Base-by-base conservation (phyloP, 2,113 vertebrate genomes). In the Pseudopodoces humilis region DNA sequence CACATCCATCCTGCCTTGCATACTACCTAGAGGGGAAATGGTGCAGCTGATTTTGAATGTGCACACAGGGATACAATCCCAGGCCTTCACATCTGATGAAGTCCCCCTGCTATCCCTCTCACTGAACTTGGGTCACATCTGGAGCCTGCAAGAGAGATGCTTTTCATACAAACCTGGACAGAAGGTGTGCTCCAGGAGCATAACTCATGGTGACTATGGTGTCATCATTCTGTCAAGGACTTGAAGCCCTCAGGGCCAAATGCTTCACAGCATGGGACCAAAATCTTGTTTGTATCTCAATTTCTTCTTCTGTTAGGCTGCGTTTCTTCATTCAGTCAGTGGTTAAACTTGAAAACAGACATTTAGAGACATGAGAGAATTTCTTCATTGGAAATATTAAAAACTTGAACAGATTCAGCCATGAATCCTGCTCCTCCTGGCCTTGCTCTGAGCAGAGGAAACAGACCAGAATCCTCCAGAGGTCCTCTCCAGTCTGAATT, bases 181-280 rank as follows among this genome's bases (percentile, higher is more conserved):
- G 47, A 81, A 69, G 20, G 17, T 0, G 1, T 69, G 31, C 11
- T 90, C 15, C 41, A 47, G 39, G 52, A 71, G 23, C 0, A 0
- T 10, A 49, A 13, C 19, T 83, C 17, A 25, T 13, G 6, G 31
- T 13, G 10, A 59, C 33, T n/a, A 35, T 71, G 19, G 19, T 9
- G 13, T 43, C 13, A 19, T 46, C 43, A 39, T 60, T 72, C 64
- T 56, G 35, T 20, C 52, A 79, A 46, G 53, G 56, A 46, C 15
- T 19, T 55, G n/a, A 62, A 18, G n/a, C 46, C 39, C 30, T 90
- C 56, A 37, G 16, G 9, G 4, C 60, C 79, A 85, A 16, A 47
- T 13, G 15, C 33, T 70, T 44, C 60, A 70, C 19, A 65, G 7
- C 41, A 28, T 3, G 3, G n/a, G 67, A 70, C 6, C 11, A 43